Percentiles rank a stretch among this genome's conserved stretches.
phyloP scores from a whole-genome alignment of 2,888 invertebrate species.

The Omphaloscelis lunosa region DNA sequence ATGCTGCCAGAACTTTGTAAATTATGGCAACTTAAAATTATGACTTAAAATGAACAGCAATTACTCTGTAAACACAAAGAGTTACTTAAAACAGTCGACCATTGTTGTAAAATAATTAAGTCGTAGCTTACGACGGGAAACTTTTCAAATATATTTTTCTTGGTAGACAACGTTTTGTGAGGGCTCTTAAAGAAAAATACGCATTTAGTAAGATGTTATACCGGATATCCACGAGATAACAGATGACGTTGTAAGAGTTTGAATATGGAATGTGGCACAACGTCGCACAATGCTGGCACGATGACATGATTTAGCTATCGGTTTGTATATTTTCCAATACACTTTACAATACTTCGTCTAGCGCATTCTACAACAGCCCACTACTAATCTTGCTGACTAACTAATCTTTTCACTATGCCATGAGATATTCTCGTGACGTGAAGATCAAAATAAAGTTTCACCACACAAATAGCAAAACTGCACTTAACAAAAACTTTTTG shows the following conservation, averaged over 20 bases:
- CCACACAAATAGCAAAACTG: not conserved
- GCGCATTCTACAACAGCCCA: not conserved
- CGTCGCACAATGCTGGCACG: not conserved
- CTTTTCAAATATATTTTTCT: slow-evolving; percentile 57
- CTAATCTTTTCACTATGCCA: not conserved
- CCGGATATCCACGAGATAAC: not conserved
- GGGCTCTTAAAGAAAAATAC: slow-evolving; percentile 24
- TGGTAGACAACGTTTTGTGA: slow-evolving; percentile 35
- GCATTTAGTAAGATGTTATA: slow-evolving; percentile 9
- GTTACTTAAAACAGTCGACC: slow-evolving; percentile 50
- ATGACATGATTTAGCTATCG: not conserved
- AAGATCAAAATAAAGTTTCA: not conserved
- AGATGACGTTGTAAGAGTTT: slow-evolving; percentile 27
- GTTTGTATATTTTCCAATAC: not conserved
- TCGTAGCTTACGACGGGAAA: slow-evolving; percentile 39
- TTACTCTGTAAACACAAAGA: slow-evolving; percentile 63
- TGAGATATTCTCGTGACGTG: not conserved
- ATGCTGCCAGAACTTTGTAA: slow-evolving; percentile 40
- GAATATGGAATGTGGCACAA: slow-evolving; percentile 15
- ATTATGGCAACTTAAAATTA: slow-evolving; percentile 57
- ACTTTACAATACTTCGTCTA: not conserved
- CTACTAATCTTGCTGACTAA: not conserved
- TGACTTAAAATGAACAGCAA: slow-evolving; percentile 56
- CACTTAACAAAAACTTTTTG: not conserved
- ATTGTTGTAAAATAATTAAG: slow-evolving; percentile 65